A percentile compares a stretch with the other conserved stretches of the same genome.
These are phyloP conservation scores for Dipodomys ordii DNA, from an alignment of 2,113 vertebrate genomes.

Conservation along the genomic window DNA sequence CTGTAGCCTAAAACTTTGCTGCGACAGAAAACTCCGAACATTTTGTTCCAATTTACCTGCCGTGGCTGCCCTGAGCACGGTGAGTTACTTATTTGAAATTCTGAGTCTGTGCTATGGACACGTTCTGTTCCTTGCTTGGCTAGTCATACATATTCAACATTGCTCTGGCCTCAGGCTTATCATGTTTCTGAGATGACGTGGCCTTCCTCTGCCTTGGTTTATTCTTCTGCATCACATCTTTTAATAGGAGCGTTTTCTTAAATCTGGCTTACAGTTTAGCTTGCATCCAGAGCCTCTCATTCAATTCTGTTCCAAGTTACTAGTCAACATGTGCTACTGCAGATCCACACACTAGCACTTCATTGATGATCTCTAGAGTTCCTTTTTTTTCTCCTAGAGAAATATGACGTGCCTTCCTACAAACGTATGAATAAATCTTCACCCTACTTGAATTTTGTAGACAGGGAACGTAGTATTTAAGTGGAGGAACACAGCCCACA, in stretches of 20 bases:
- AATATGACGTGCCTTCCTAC: not conserved
- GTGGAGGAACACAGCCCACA: not conserved
- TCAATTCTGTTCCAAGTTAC: not conserved
- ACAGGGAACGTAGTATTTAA: slow-evolving; percentile 40
- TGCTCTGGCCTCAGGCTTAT: not conserved
- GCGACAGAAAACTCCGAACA: not conserved
- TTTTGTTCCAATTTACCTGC: no score
- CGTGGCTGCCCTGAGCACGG: no score
- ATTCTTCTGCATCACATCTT: not conserved
- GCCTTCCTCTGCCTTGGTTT: not conserved
- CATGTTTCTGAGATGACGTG: slow-evolving; percentile 22
- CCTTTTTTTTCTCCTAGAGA: not conserved
- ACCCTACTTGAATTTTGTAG: not conserved
- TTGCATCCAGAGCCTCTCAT: not conserved
- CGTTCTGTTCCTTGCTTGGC: not conserved
- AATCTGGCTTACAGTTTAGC: slow-evolving; percentile 27
- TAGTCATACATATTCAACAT: not conserved
- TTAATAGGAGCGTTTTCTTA: not conserved
- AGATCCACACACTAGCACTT: not conserved
- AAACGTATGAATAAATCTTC: slow-evolving; percentile 48
- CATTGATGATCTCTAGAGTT: not conserved
- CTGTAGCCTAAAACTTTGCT: not conserved
- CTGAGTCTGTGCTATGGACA: not conserved
- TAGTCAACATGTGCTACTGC: not conserved
- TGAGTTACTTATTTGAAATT: slow-evolving; percentile 24